Base-by-base conservation (phyloP, 2,888 invertebrate species). In the Unio pictorum region DNA sequence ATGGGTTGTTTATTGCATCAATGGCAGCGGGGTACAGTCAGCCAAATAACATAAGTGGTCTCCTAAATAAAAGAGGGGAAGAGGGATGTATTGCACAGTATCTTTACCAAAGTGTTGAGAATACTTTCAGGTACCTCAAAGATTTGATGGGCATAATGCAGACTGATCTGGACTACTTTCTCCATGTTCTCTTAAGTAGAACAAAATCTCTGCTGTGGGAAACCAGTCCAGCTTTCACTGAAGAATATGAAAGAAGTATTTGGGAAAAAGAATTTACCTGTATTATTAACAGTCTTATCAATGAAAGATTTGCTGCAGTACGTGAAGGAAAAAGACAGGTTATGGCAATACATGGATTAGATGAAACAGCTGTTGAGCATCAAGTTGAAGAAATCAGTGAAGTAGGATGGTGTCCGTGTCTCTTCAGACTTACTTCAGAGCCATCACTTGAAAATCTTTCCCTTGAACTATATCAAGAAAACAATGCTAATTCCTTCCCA, bases 341-440 rank as follows among this genome's bases (percentile, higher is more conserved):
- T 28, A 34, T 45, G 23, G 18, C 23, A 17, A 11, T 66, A 4
- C 55, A 59, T 28, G 58, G 34, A 3, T 30, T 67, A 17, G 26
- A 57, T 55, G 17, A 23, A 7, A n/a, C 28, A 7, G 45, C 30
- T 55, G 26, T 72, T 18, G 69, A 45, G 45, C 45, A 15, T 45
- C 45, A 45, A 11, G 45, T 45, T 45, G 45, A 45, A 45, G 45
- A 45, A 45, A 45, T 45, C 0, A 45, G 11, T 45, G 45, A 45
- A 45, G 45, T 45, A 45, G 45, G 45, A 7, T 34, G n/a, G 45
- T 20, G 57, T 11, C 62, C 68, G 3, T 20, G 61, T 23, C 56
- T 78, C 23, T 77, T 75, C 34, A 67, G 76, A 28, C n/a, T 67
- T 6, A 66, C 64, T 7, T 26, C 28, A 4, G 18, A 26, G n/a